These are phyloP conservation scores for Tetrao urogallus DNA, from an alignment of 2,113 vertebrate species.

Conservation along the genomic window DNA sequence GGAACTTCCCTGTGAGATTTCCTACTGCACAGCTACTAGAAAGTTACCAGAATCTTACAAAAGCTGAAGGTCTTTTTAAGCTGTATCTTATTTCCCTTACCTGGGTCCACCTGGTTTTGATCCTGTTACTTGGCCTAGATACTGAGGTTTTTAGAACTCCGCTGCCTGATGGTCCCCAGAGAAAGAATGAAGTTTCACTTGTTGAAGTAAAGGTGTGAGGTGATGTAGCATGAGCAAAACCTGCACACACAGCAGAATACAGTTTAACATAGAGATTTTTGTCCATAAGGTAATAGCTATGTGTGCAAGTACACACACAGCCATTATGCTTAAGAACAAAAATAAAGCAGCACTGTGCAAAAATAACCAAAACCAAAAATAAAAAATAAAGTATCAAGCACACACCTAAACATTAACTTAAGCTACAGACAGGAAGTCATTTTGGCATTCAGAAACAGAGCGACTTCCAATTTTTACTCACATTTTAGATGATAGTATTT, in stretches of 20 bases:
- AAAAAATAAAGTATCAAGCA: background rate
- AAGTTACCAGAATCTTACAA: background rate
- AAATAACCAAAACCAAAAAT: background rate
- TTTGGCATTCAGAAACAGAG: background rate
- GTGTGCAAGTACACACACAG: background rate
- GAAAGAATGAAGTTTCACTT: constrained; percentile 81
- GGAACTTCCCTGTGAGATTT: background rate
- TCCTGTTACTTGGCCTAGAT: constrained; percentile 76
- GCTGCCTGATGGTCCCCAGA: constrained; percentile 78
- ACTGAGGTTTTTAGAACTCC: constrained; percentile 72
- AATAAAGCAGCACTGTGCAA: background rate
- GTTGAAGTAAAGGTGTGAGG: constrained; percentile 77
- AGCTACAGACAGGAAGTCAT: background rate
- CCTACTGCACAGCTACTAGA: background rate
- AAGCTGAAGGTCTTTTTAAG: background rate
- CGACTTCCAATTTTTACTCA: background rate
- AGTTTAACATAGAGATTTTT: background rate
- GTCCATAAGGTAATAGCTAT: background rate
- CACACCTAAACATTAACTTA: background rate
- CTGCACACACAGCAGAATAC: constrained; percentile 34
- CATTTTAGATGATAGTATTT: background rate
- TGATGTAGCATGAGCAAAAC: constrained; percentile 67
- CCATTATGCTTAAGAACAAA: background rate
- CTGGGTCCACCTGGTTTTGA: constrained; percentile 83
- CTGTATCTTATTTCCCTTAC: constrained; percentile 63